phyloP scores from a whole-genome alignment of 2,888 invertebrate species.

The Taenaris catops region DNA sequence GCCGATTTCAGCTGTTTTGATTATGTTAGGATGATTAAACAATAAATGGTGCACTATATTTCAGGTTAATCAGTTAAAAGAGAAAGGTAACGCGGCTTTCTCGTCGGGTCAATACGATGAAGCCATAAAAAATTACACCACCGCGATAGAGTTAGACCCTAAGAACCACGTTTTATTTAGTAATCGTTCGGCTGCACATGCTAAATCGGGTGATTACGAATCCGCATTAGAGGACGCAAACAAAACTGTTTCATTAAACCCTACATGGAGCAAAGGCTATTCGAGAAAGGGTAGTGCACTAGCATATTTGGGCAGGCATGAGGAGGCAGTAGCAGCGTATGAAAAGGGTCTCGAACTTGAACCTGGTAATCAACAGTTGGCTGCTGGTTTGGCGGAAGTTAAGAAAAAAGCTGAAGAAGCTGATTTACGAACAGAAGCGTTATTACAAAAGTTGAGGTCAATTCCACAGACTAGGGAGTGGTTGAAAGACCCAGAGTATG shows the following conservation, averaged over 20 bases:
- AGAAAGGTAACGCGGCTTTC: slow-evolving; percentile 92
- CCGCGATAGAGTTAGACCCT: slow-evolving; percentile 89
- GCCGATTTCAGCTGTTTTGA: slow-evolving; percentile 33
- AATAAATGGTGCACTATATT: slow-evolving; percentile 31
- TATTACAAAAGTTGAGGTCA: slow-evolving; percentile 80
- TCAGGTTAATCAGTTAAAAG: slow-evolving; percentile 90
- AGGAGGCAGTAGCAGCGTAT: slow-evolving; percentile 89
- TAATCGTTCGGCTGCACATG: slow-evolving; percentile 94
- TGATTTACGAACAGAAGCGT: slow-evolving; percentile 36
- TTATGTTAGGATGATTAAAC: slow-evolving; percentile 15
- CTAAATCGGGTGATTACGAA: slow-evolving; percentile 87
- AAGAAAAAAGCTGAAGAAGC: slow-evolving; percentile 44
- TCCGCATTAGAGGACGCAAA: slow-evolving; percentile 92
- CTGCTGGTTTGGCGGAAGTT: slow-evolving; percentile 83
- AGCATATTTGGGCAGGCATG: slow-evolving; percentile 85
- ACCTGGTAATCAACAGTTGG: slow-evolving; percentile 85
- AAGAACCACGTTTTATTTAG: slow-evolving; percentile 94
- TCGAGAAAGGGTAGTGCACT: slow-evolving; percentile 94
- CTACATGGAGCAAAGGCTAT: slow-evolving; percentile 93
- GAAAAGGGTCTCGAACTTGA: slow-evolving; percentile 84
- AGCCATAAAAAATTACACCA: slow-evolving; percentile 88
- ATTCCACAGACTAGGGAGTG: slow-evolving; percentile 86
- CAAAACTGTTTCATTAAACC: slow-evolving; percentile 88
- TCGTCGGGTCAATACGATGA: slow-evolving; percentile 87
- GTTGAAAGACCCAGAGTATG: slow-evolving; percentile 87